These are phyloP conservation scores for Xenopus borealis DNA, from an alignment of 2,113 vertebrate species.

Conservation along the genomic window DNA sequence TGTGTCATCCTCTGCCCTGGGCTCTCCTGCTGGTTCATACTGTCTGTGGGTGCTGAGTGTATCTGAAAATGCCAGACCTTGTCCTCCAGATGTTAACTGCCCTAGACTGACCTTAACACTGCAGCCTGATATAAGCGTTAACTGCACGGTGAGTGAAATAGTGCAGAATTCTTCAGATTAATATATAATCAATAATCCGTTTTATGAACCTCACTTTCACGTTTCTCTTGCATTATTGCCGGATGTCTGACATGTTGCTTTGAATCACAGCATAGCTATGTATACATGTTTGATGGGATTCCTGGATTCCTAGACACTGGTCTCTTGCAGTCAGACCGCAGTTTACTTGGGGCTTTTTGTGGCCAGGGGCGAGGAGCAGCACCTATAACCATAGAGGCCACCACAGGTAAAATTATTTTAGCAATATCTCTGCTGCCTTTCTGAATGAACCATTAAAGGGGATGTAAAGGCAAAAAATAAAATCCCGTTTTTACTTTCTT, in stretches of 20 bases:
- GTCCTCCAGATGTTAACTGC: constrained; percentile 58
- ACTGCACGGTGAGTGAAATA: constrained; percentile 79
- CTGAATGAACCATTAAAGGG: no score
- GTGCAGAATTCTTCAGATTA: no score
- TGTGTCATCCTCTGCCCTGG: constrained; percentile 73
- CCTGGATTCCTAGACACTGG: constrained; percentile 81
- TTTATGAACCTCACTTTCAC: no score
- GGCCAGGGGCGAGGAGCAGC: constrained; percentile 70
- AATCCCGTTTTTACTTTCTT: no score
- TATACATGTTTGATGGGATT: constrained; percentile 85
- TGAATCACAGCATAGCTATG: constrained; percentile 74
- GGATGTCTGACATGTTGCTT: not conserved
- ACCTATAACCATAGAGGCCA: constrained; percentile 80
- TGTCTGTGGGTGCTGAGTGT: constrained; percentile 87
- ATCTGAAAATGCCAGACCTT: constrained; percentile 68
- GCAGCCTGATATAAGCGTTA: constrained; percentile 78
- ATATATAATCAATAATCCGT: no score
- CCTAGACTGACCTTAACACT: constrained; percentile 73
- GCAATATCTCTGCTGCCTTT: no score
- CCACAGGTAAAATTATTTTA: constrained; percentile 67
- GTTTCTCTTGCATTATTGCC: no score
- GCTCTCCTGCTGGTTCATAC: constrained; percentile 81
- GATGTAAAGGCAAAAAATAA: no score
- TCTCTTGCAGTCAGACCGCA: constrained; percentile 80
- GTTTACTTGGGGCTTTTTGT: constrained; percentile 86